Base-by-base conservation (phyloP, 2,113 vertebrate species). In the Scartelaos histophorus region DNA sequence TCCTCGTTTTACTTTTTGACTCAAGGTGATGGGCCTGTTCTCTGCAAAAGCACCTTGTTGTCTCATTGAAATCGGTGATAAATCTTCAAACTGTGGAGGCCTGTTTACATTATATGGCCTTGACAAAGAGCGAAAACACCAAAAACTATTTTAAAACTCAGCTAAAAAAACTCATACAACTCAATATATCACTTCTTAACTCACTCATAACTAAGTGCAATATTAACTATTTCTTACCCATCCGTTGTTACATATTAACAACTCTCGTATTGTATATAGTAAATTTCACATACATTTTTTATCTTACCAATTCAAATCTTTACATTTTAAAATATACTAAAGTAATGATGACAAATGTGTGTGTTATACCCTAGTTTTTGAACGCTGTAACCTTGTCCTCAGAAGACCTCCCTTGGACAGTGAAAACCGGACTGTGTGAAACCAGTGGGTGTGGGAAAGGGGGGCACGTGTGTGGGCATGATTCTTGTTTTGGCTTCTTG, bases 81-180 rank as follows among this genome's bases (percentile, higher is more conserved):
- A 79, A 82, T 82, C 82, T 77, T 82, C 69, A 72, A 66, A 67
- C 74, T 70, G 67, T 57, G 68, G 70, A 38, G 51, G 62, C 58
- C 38, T 70, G 65, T 45, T 56, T 68, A 71, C 54, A 45, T 66
- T 75, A 38, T 24, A 74, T 79, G 75, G 79, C 82, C 81, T 83
- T 86, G 82, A 38, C 61, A 43, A 51, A 12, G 74, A 78, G 72
- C 76, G 83, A 83, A 85, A 76, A 78, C 61, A 81, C 82, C 46
- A 73, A 81, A 81, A 83, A 73, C 69, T 49, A 75, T 80, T 65
- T 76, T 73, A 76, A 76, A 76, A 83, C 74, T 84, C 67, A 81
- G 54, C 15, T 5, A 64, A 46, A 34, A 61, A 34, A n/a, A n/a
- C n/a, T n/a, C n/a, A n/a, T n/a, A n/a, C n/a, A n/a, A 29, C 13